phyloP scores from a whole-genome alignment of 2,888 invertebrate species.

The Rhimphoctona megacephalus region DNA sequence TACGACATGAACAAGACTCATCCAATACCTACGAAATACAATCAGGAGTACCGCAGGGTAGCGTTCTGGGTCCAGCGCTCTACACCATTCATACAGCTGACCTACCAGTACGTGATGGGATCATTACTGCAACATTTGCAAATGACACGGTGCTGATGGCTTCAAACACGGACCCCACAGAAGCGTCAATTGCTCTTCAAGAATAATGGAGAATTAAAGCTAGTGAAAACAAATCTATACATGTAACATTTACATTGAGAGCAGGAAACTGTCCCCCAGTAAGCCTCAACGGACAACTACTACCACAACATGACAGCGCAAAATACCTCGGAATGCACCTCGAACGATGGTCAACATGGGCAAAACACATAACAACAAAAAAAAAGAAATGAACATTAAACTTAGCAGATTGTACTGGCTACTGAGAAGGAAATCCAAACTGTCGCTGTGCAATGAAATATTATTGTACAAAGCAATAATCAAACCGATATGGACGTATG shows the following conservation, averaged over 20 bases:
- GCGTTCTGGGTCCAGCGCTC: conserved; percentile 35
- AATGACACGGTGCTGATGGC: conserved; percentile 45
- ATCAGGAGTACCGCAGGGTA: too few species aligned
- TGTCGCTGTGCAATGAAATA: conserved; percentile 58
- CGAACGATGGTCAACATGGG: conserved; percentile 68
- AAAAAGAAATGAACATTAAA: conserved; percentile 57
- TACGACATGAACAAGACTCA: neutral
- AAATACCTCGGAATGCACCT: conserved; percentile 73
- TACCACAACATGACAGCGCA: conserved; percentile 61
- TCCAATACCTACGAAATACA: neutral
- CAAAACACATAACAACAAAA: conserved; percentile 64
- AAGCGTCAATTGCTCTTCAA: conserved; percentile 19
- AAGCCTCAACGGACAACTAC: conserved; percentile 52
- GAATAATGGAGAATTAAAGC: conserved; percentile 33
- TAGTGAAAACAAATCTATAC: conserved; percentile 28
- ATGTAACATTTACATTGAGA: conserved; percentile 67
- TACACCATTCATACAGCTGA: too few species aligned
- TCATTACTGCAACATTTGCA: conserved; percentile 33
- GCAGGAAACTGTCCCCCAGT: conserved; percentile 53
- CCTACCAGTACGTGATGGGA: neutral
- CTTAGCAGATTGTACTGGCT: conserved; percentile 58
- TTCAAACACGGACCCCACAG: neutral
- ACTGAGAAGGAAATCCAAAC: conserved; percentile 52
- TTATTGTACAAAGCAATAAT: conserved; percentile 61
- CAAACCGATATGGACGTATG: conserved; percentile 65